Percentiles rank a stretch among this genome's conserved stretches.
phyloP scores from a whole-genome alignment of 2,888 invertebrate species.

The Thysanoteuthis rhombus region DNA sequence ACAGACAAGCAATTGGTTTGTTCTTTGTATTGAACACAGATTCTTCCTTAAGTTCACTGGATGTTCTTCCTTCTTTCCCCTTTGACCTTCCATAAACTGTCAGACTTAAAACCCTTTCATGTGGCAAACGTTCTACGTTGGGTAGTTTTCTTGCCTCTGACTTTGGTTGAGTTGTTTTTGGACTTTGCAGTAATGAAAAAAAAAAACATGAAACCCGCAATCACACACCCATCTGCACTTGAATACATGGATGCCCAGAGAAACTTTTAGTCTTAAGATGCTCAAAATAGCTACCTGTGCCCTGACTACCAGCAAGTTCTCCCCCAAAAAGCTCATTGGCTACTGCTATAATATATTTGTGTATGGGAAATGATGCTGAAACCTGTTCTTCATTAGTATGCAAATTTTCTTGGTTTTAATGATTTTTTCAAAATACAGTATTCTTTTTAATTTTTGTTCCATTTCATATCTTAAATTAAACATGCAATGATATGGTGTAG shows the following conservation, averaged over 20 bases:
- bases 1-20: neutral
- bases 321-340: too few relatives aligned
- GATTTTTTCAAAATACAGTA: too few relatives aligned
- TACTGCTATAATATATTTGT: too few relatives aligned
- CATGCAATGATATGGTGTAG: too few relatives aligned
- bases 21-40: neutral
- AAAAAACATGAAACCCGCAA: neutral
- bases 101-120: neutral
- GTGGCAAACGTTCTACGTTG: neutral
- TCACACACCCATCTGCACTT: neutral
- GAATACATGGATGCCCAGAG: neutral
- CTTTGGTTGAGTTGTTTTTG: neutral
- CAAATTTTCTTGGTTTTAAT: too few relatives aligned
- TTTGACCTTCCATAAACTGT: neutral
- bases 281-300: too few relatives aligned
- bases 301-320: too few relatives aligned
- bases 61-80: neutral
- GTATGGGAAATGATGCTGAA: too few relatives aligned
- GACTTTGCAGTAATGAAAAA: neutral
- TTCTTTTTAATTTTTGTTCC: too few relatives aligned
- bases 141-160: neutral
- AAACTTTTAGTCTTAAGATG: neutral
- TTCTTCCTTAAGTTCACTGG: neutral
- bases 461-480: too few relatives aligned
- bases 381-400: too few relatives aligned